Conservation (phyloP, 1,140 invertebrate genomes). For the Drosophila tropicalis region DNA sequence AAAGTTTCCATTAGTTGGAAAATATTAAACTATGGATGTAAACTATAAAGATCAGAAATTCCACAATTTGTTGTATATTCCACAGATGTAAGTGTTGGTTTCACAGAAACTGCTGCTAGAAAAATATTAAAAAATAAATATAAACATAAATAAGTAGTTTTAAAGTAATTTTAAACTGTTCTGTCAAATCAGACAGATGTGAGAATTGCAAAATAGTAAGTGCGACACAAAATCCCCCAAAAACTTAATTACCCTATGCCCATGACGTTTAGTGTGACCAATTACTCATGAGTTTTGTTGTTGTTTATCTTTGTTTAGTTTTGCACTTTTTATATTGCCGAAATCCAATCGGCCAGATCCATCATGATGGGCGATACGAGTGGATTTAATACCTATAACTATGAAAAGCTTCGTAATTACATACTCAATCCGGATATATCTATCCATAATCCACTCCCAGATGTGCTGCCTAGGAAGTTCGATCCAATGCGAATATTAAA, state of each 20-base stretch:
- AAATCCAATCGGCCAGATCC: neutral
- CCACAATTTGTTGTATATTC: too few relatives aligned
- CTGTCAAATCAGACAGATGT: too few relatives aligned
- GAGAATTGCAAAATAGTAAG: too few relatives aligned
- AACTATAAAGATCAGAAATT: too few relatives aligned
- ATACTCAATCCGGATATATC: conserved; percentile 72
- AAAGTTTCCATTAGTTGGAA: too few relatives aligned
- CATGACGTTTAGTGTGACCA: neutral
- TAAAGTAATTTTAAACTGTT: too few relatives aligned
- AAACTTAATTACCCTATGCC: neutral
- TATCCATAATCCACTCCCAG: conserved; percentile 73
- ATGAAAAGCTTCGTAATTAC: conserved; percentile 63
- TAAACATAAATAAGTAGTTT: too few relatives aligned
- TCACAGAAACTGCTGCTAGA: too few relatives aligned
- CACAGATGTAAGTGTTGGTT: too few relatives aligned
- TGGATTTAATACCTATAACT: conserved; percentile 62
- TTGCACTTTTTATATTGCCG: neutral
- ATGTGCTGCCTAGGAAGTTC: conserved; percentile 67
- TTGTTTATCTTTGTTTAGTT: conserved; percentile 10
- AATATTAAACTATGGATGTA: too few relatives aligned
- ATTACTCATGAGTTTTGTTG: neutral
- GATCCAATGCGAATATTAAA: conserved; percentile 70
- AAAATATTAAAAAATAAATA: too few relatives aligned
- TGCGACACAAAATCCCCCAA: too few relatives aligned
- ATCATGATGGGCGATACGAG: conserved; percentile 46